These are phyloP conservation scores for Oceanodroma leucorhoa DNA, from an alignment of 2,797 vertebrate species.

Conservation along the genomic window DNA sequence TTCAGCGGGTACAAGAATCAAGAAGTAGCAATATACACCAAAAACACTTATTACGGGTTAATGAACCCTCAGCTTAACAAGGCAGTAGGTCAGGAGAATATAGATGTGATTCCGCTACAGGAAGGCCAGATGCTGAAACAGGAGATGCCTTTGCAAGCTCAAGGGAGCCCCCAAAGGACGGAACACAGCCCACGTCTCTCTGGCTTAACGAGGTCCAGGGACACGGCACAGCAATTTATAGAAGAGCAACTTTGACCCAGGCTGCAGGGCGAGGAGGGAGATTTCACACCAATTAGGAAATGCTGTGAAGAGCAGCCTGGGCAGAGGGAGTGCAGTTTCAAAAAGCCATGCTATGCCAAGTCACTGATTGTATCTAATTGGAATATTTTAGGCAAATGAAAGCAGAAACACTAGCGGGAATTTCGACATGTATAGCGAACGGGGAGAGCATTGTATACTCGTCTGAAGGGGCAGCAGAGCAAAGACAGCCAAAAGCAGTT, in stretches of 20 bases:
- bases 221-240: not conserved
- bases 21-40: not conserved
- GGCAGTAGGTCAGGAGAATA: constrained; percentile 1
- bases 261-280: not conserved
- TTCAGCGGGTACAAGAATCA: not conserved
- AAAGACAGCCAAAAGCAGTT: not conserved
- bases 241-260: not conserved
- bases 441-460: not conserved
- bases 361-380: not conserved
- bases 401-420: not conserved
- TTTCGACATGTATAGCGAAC: not conserved
- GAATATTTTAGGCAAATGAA: constrained; percentile 36
- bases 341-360: not conserved
- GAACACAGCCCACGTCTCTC: not conserved
- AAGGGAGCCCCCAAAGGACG: not conserved
- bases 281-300: not conserved
- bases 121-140: constrained; percentile 11
- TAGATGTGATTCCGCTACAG: not conserved
- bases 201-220: not conserved
- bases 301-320: not conserved
- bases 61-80: not conserved
- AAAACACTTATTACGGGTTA: not conserved
- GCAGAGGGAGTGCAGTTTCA: not conserved
- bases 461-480: not conserved
- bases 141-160: not conserved